A percentile compares a stretch with the other conserved stretches of the same genome.
These are phyloP conservation scores for Ceratina japonica DNA, from an alignment of 1,140 invertebrate species.

Conservation along the genomic window DNA sequence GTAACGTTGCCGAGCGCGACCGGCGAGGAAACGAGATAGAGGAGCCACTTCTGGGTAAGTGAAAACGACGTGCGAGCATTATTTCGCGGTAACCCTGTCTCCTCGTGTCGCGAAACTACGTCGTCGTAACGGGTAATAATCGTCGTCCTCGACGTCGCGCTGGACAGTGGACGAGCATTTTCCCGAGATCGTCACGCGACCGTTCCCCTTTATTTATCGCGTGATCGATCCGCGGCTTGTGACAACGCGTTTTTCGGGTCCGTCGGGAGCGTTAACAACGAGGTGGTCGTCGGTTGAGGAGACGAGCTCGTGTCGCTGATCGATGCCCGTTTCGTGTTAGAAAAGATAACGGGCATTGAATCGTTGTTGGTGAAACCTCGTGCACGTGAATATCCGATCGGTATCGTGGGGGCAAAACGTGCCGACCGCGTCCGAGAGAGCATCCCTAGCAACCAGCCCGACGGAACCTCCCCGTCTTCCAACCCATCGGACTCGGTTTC, in stretches of 20 bases:
- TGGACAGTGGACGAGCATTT: constrained; percentile 9
- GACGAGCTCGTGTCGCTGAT: background rate
- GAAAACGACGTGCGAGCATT: background rate
- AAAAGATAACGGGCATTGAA: background rate
- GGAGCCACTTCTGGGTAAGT: constrained; percentile 61
- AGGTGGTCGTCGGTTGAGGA: too few relatives aligned
- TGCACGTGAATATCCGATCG: background rate
- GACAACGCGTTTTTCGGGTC: constrained; percentile 22
- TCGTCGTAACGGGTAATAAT: background rate
- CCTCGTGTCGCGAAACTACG: background rate
- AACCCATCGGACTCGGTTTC: background rate
- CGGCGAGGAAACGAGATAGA: constrained; percentile 41
- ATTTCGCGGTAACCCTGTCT: background rate
- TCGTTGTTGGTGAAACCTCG: background rate
- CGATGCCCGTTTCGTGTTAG: background rate
- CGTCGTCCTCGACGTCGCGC: background rate
- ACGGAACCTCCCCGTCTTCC: background rate
- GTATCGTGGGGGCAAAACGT: background rate
- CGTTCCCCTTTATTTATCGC: background rate
- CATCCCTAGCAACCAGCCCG: background rate
- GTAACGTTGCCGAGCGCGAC: constrained; percentile 41
- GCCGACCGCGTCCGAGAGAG: background rate
- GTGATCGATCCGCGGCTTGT: background rate
- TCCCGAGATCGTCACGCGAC: background rate
- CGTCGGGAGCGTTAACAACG: background rate